Conservation (phyloP, 2,888 invertebrate species). For the Leptura quadrifasciata region DNA sequence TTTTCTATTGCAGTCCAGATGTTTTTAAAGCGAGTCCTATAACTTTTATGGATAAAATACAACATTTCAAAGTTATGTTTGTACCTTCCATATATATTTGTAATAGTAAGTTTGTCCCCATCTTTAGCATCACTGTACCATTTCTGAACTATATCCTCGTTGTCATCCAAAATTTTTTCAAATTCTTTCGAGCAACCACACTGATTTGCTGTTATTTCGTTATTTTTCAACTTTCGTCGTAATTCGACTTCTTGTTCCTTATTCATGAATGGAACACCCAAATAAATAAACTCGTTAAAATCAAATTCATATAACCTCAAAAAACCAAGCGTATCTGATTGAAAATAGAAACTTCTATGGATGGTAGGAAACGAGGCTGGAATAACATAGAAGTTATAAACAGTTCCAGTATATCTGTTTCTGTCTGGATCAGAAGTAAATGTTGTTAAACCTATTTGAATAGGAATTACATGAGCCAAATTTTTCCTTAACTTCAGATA, state of each 20-base stretch:
- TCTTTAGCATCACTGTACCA: conserved; percentile 68
- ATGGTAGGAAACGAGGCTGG: conserved; percentile 80
- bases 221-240: conserved; percentile 54
- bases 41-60: conserved; percentile 78
- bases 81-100: conserved; percentile 58
- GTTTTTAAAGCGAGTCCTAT: conserved; percentile 75
- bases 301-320: conserved; percentile 80
- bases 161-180: conserved; percentile 66
- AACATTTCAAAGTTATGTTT: conserved; percentile 75
- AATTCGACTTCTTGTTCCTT: conserved; percentile 74
- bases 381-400: conserved; percentile 82
- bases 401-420: conserved; percentile 78
- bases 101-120: conserved; percentile 64
- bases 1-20: conserved; percentile 67
- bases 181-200: conserved; percentile 51
- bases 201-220: conserved; percentile 72
- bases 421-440: conserved; percentile 77
- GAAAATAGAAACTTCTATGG: conserved; percentile 79
- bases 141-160: conserved; percentile 65
- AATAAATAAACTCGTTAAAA: conserved; percentile 85
- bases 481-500: conserved; percentile 76
- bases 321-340: conserved; percentile 81
- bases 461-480: conserved; percentile 76
- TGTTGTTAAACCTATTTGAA: conserved; percentile 83
- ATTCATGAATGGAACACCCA: conserved; percentile 82